Percentiles rank a stretch among this genome's conserved stretches.
Conservation (phyloP, 2,113 vertebrate genomes). For the Python bivittatus region DNA sequence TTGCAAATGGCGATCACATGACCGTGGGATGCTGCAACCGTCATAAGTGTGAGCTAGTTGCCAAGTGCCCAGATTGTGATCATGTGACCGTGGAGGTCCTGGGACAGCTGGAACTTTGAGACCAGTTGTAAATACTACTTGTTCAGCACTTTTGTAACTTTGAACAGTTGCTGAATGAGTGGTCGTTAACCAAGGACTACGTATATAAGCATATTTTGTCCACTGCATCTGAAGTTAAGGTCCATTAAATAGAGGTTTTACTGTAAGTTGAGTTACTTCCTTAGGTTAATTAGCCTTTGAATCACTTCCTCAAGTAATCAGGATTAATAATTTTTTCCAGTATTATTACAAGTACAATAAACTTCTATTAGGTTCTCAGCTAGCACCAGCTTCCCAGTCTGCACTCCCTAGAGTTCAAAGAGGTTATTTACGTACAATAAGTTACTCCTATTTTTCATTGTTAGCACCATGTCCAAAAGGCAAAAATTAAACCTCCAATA, state of each 20-base stretch:
- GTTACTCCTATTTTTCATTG: neutral
- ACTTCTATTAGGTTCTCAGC: neutral
- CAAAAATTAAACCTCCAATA: too few relatives aligned
- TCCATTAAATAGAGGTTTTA: neutral
- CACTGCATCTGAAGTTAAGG: neutral
- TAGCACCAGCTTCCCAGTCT: neutral
- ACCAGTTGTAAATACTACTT: neutral
- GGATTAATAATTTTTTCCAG: neutral
- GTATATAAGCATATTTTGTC: neutral
- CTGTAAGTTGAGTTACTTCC: neutral
- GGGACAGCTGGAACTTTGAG: neutral
- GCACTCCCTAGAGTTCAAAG: neutral
- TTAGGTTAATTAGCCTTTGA: neutral
- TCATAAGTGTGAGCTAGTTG: too few relatives aligned
- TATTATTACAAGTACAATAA: neutral
- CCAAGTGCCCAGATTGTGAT: too few relatives aligned
- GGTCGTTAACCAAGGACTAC: neutral
- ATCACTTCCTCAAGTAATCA: neutral
- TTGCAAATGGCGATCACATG: too few relatives aligned
- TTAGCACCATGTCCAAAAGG: too few relatives aligned
- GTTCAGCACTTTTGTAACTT: neutral
- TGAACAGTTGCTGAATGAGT: neutral
- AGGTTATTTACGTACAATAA: neutral
- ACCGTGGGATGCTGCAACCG: too few relatives aligned
- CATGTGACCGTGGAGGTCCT: neutral